Conservation (phyloP, 2,113 vertebrate genomes). For the Edolisoma coerulescens region DNA sequence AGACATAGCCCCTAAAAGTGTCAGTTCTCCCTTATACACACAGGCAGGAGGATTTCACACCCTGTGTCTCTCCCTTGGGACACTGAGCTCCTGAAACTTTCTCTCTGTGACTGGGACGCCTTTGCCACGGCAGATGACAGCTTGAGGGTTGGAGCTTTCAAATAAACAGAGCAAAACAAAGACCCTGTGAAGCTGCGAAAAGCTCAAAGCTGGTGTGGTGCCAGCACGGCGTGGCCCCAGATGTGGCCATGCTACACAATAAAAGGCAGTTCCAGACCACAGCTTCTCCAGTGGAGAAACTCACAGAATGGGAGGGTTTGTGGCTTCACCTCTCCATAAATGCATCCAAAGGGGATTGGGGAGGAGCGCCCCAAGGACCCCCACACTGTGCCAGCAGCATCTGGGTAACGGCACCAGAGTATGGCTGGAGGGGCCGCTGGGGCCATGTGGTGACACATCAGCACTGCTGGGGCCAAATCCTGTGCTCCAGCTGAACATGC, state of each 20-base stretch:
- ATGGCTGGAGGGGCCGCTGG: not conserved
- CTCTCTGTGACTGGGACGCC: not conserved
- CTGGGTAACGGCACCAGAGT: fast-evolving
- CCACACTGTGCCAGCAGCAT: not conserved
- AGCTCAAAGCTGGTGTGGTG: not conserved
- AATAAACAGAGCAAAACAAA: not conserved
- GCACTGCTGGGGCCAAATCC: not conserved
- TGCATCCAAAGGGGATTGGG: not conserved
- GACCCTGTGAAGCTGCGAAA: not conserved
- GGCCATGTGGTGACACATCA: not conserved
- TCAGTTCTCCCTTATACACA: not conserved
- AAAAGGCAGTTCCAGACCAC: not conserved
- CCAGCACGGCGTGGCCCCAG: not conserved
- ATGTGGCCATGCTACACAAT: not conserved
- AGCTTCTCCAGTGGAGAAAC: not conserved
- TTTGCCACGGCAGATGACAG: not conserved
- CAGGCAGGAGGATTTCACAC: not conserved
- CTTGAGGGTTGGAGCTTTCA: not conserved
- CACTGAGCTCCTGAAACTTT: not conserved
- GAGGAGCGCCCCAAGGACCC: fast-evolving
- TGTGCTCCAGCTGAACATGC: not conserved
- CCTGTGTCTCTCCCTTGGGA: not conserved
- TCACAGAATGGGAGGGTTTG: not conserved
- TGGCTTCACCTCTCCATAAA: not conserved
- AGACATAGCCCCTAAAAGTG: not conserved